Conservation (phyloP, 2,888 invertebrate species). For the Cephus pulcher region DNA sequence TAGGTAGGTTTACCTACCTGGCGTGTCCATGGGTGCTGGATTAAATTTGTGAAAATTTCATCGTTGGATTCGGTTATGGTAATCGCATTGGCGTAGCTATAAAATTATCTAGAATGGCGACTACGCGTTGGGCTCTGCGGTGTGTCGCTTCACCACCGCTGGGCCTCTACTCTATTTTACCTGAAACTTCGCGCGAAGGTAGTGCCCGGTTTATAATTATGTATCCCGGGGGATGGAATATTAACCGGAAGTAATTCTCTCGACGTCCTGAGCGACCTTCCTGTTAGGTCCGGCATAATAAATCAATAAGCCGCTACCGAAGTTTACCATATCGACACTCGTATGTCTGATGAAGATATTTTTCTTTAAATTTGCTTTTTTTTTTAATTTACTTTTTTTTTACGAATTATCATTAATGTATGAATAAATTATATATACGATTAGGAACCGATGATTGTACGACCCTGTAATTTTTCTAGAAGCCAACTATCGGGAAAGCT, state of each 20-base stretch:
- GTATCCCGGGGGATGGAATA: slow-evolving; percentile 35
- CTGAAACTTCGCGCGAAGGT: slow-evolving; percentile 41
- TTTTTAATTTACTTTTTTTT: not conserved
- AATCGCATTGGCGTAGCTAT: not conserved
- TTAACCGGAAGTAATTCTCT: slow-evolving; percentile 45
- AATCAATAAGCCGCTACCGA: not conserved
- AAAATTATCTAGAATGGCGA: slow-evolving; percentile 33
- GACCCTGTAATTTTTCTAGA: not conserved
- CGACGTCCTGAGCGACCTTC: not conserved
- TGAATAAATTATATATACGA: not conserved
- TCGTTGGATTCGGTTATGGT: not conserved
- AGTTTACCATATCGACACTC: not conserved
- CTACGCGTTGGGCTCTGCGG: slow-evolving; percentile 42
- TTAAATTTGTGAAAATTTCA: not conserved
- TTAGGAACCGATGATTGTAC: not conserved
- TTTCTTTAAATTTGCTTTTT: not conserved
- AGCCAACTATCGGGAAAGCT: not conserved
- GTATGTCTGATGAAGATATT: not conserved
- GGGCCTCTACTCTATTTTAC: slow-evolving; percentile 26
- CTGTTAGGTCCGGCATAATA: not conserved
- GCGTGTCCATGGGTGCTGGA: not conserved
- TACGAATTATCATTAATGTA: not conserved
- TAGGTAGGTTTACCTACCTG: not conserved
- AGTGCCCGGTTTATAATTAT: slow-evolving; percentile 42
- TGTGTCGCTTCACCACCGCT: slow-evolving; percentile 13